phyloP scores from a whole-genome alignment of 2,888 invertebrate species.

The Tachina lurida region DNA sequence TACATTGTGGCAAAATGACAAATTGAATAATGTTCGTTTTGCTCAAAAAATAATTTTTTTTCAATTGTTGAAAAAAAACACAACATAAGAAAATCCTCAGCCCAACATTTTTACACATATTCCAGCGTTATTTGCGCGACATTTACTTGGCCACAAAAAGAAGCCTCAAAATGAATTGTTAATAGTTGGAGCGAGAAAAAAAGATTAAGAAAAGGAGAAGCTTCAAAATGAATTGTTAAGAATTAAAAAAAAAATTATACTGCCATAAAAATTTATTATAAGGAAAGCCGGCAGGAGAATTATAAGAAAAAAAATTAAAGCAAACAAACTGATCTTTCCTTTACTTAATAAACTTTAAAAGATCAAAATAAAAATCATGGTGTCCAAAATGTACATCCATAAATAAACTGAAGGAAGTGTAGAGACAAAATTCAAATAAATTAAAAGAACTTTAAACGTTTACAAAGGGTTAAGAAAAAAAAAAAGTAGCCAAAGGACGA shows the following conservation, averaged over 20 bases:
- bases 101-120: constrained; percentile 42
- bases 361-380: constrained; percentile 66
- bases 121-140: constrained; percentile 45
- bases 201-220: constrained; percentile 10
- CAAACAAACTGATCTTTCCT: constrained; percentile 14
- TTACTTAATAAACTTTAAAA: constrained; percentile 52
- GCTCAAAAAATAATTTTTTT: background rate
- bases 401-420: background rate
- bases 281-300: constrained; percentile 33
- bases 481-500: background rate
- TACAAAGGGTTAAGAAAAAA: background rate
- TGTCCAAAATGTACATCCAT: constrained; percentile 35
- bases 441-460: background rate
- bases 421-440: constrained; percentile 1
- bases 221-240: constrained; percentile 11
- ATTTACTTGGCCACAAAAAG: constrained; percentile 36
- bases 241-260: constrained; percentile 9
- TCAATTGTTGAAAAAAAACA: constrained; percentile 23
- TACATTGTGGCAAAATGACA: constrained; percentile 69
- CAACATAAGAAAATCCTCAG: constrained; percentile 43
- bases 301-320: background rate
- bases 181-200: background rate
- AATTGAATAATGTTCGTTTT: constrained; percentile 68
- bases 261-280: constrained; percentile 63
- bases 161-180: constrained; percentile 37